phyloP scores from a whole-genome alignment of 2,113 vertebrate genomes.

The Diadophis punctatus region DNA sequence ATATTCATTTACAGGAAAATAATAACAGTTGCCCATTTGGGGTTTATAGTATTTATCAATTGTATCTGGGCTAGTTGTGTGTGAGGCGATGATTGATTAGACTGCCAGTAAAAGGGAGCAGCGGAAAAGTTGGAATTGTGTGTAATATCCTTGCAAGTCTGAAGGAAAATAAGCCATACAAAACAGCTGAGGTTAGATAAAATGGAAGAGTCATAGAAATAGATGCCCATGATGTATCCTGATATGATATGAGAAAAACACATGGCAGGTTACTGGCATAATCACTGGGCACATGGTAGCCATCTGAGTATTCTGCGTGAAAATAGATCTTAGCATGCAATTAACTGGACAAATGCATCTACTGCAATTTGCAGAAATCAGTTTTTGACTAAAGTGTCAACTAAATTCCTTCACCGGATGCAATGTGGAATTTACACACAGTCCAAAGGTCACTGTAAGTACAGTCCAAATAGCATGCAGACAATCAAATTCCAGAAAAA shows the following conservation, averaged over 20 bases:
- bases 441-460: not conserved
- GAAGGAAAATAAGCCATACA: not conserved
- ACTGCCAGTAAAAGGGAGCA: not conserved
- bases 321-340: not conserved
- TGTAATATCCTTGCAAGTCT: not conserved
- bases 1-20: slow-evolving; percentile 25
- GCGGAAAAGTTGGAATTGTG: not conserved
- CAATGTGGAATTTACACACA: not conserved
- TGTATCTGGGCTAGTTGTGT: slow-evolving; percentile 25
- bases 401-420: not conserved
- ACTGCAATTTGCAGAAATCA: not conserved
- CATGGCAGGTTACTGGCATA: not conserved
- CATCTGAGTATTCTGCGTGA: not conserved
- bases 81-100: slow-evolving; percentile 5
- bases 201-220: not conserved
- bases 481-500: not conserved
- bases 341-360: not conserved
- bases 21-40: not conserved
- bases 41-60: not conserved
- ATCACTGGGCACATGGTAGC: not conserved
- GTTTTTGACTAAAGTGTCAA: not conserved
- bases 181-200: not conserved
- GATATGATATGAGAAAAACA: not conserved
- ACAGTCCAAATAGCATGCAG: not conserved
- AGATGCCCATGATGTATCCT: not conserved